Conservation (phyloP, 2,888 invertebrate species). For the Drosophila tanythrix region DNA sequence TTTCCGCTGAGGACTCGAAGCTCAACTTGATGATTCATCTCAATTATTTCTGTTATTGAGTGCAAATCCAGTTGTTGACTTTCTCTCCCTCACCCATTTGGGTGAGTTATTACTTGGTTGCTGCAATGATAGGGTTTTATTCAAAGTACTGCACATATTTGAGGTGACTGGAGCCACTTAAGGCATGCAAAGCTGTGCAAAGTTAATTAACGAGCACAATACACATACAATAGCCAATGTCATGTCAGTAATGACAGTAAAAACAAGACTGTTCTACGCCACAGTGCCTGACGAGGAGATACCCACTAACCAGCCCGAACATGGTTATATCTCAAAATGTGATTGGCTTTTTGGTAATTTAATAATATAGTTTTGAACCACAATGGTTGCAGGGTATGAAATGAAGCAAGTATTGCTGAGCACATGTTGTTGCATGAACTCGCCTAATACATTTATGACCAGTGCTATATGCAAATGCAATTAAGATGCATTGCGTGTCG, state of each 20-base stretch:
- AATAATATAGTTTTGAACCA: too few relatives aligned
- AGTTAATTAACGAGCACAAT: slow-evolving; percentile 49
- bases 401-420: background rate
- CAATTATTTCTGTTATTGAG: slow-evolving; percentile 21
- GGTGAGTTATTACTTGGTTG: slow-evolving; percentile 9
- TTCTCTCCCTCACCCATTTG: slow-evolving; percentile 44
- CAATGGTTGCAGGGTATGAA: background rate
- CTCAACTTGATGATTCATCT: slow-evolving; percentile 42
- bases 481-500: slow-evolving; percentile 54
- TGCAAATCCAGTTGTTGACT: slow-evolving; percentile 53
- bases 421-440: slow-evolving; percentile 3
- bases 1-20: slow-evolving; percentile 39
- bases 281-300: background rate
- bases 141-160: background rate
- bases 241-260: background rate
- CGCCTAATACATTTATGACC: slow-evolving; percentile 57
- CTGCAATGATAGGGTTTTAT: background rate
- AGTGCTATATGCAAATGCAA: slow-evolving; percentile 71
- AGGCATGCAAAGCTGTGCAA: background rate
- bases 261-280: background rate
- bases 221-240: slow-evolving; percentile 40
- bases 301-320: background rate
- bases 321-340: background rate
- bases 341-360: background rate
- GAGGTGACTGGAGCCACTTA: background rate